Conservation (phyloP, 23 tunicate species). For the Diplosoma virens region DNA sequence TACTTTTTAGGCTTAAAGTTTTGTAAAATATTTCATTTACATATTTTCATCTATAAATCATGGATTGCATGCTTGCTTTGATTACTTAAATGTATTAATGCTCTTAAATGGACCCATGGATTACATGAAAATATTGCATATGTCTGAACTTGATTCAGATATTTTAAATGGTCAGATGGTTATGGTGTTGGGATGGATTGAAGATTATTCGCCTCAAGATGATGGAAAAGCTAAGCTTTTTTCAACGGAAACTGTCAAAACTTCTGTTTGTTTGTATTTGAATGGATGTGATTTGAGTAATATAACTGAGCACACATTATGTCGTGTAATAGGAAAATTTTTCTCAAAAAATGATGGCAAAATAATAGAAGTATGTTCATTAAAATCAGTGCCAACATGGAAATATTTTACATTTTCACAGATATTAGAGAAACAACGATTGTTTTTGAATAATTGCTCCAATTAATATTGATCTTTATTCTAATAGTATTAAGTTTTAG, state of each 20-base stretch:
- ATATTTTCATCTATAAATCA: no score
- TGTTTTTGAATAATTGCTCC: no score
- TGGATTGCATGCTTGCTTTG: no score
- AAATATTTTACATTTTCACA: no score
- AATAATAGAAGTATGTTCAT: neutral
- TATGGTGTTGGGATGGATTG: conserved; percentile 30
- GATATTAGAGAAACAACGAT: no score
- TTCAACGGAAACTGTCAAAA: neutral
- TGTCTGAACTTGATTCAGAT: conserved; percentile 5
- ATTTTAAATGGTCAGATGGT: neutral
- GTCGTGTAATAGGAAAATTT: conserved; percentile 8
- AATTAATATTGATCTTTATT: no score
- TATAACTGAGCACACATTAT: neutral
- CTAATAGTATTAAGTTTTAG: no score
- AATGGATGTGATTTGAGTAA: neutral
- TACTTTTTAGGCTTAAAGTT: no score
- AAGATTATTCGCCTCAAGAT: conserved; percentile 7
- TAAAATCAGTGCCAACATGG: no score
- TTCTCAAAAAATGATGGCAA: neutral
- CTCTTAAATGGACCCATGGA: neutral
- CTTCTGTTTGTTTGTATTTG: neutral
- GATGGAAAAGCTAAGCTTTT: conserved; percentile 9
- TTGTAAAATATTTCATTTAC: no score
- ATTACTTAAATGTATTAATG: no score
- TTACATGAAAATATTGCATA: conserved; percentile 17